phyloP scores from a whole-genome alignment of 2,888 invertebrate genomes.

The Gortyna flavago region DNA sequence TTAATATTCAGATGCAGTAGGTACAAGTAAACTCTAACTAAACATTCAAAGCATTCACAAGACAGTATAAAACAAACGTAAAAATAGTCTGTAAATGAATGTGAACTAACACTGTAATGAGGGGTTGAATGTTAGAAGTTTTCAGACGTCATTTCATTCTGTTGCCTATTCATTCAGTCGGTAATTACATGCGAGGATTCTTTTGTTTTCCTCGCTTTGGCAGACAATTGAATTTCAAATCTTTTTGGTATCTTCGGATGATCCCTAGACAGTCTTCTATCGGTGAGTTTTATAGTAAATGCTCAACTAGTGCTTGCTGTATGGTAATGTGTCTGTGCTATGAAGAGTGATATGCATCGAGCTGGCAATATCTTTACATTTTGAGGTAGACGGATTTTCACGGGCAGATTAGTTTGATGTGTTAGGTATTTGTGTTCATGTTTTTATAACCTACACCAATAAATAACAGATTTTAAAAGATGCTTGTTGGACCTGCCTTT shows the following conservation, averaged over 20 bases:
- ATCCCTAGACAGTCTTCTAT: slow-evolving; percentile 67
- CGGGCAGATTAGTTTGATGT: not conserved
- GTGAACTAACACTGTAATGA: slow-evolving; percentile 60
- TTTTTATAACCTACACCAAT: not conserved
- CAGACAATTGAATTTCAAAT: slow-evolving; percentile 83
- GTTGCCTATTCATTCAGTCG: slow-evolving; percentile 73
- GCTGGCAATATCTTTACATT: slow-evolving; percentile 34
- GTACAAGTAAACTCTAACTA: not conserved
- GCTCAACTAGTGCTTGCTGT: slow-evolving; percentile 50
- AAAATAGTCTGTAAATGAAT: slow-evolving; percentile 66
- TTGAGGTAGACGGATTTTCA: slow-evolving; percentile 27
- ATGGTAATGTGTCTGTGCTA: slow-evolving; percentile 71
- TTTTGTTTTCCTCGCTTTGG: slow-evolving; percentile 78
- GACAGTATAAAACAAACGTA: slow-evolving; percentile 36
- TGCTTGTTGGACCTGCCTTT: not conserved
- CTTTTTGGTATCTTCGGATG: slow-evolving; percentile 72
- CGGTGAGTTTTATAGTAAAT: slow-evolving; percentile 68
- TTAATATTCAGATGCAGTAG: not conserved
- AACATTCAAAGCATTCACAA: slow-evolving; percentile 16
- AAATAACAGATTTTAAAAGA: not conserved
- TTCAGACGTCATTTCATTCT: slow-evolving; percentile 81
- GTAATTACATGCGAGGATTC: slow-evolving; percentile 83
- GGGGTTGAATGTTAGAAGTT: slow-evolving; percentile 75
- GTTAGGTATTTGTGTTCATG: not conserved
- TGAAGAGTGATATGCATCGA: slow-evolving; percentile 51